Evolutionary conservation across 1,140 invertebrate genomes (phyloP), one percentile per base, ranked within the genome.

Genomic region (Scaptomyza graminum): DNA sequence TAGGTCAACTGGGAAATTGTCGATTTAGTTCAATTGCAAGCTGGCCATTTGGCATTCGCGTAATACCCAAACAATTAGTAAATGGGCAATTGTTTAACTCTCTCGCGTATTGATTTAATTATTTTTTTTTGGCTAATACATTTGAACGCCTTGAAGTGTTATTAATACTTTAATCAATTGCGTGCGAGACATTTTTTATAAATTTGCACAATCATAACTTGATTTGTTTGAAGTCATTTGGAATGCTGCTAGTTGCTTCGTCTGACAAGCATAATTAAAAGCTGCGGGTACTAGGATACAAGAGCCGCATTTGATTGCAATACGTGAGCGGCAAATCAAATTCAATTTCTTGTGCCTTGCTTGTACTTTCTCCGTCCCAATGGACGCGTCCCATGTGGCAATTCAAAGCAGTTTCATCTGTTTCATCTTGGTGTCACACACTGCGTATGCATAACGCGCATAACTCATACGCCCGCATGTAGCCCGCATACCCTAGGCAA

Each of bases 191-290:
- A 78, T n/a, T 87, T 69, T 77, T 11, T 71, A 74, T 74, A 55
- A n/a, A 8, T 54, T 16, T 15, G 56, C 63, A 55, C 59, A 69
- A 43, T 43, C 49, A 37, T 63, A 37, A 51, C 7, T 57, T 65
- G 60, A 68, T 79, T 65, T 62, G 37, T 85, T 85, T 73, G 47
- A 76, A 64, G 50, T 64, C 46, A 63, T 74, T 83, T 66, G 57
- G 52, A 51, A 68, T 63, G 72, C 72, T n/a, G 61, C 64, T 62
- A 66, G 68, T 63, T 52, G 44, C 64, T 18, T 22, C 34, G 55
- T 62, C 62, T 78, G 79, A 64, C 65, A 66, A 71, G 79, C 65
- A 83, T 68, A 82, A 83, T 82, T 76, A 75, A 81, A 73, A 83
- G 11, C 28, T 39, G 28, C 47, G 51, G 54, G n/a, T n/a, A 22